phyloP scores from a whole-genome alignment of 2,113 vertebrate species.

The Python bivittatus region DNA sequence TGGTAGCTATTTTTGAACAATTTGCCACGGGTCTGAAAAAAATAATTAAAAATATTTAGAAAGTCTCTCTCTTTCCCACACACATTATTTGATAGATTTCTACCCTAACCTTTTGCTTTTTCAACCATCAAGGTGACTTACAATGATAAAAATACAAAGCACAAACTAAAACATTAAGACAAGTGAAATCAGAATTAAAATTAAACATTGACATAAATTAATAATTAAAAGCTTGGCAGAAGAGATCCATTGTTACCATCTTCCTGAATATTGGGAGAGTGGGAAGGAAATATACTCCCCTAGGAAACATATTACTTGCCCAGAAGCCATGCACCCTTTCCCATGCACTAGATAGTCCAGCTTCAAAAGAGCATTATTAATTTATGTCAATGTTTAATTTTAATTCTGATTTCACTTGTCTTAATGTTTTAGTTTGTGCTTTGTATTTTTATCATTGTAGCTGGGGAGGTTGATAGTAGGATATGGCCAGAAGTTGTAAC shows the following conservation, averaged over 20 bases:
- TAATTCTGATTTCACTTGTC: not conserved
- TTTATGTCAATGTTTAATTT: not conserved
- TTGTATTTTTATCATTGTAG: not conserved
- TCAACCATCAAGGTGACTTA: not conserved
- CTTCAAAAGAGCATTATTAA: not conserved
- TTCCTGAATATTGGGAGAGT: slow-evolving; percentile 27
- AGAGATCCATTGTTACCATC: slow-evolving; percentile 1
- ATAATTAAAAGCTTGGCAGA: not conserved
- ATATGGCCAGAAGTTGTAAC: not conserved
- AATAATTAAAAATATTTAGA: slow-evolving; percentile 34
- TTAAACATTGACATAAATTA: not conserved
- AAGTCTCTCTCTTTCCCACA: slow-evolving; percentile 23
- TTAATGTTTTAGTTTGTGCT: not conserved
- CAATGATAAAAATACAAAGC: not conserved
- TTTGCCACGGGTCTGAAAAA: not conserved
- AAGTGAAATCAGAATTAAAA: not conserved
- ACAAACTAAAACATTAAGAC: not conserved
- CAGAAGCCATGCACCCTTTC: not conserved
- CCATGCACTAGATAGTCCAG: not conserved
- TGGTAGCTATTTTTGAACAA: slow-evolving; percentile 49
- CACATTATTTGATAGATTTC: slow-evolving; percentile 41
- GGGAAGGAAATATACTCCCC: not conserved
- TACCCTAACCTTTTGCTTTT: not conserved
- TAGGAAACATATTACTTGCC: not conserved
- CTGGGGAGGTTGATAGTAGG: not conserved